Conservation (phyloP, 2,113 vertebrate species). For the Tor tambroides region DNA sequence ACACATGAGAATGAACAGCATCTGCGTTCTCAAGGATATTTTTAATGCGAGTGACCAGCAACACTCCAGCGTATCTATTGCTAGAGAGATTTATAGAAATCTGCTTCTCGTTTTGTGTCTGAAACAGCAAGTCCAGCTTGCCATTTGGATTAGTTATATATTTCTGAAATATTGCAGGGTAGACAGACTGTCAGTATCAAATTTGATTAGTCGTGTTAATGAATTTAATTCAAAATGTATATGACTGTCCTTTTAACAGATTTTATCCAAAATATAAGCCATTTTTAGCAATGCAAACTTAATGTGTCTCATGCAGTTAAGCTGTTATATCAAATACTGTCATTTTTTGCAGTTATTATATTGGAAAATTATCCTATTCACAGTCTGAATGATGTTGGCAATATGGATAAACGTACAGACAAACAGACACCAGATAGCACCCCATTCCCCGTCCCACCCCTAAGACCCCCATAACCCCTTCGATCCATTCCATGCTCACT, state of each 20-base stretch:
- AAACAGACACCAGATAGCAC: neutral
- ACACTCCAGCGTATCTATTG: slow-evolving; percentile 4
- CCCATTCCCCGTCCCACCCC: neutral
- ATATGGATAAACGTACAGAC: neutral
- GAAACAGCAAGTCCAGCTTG: neutral
- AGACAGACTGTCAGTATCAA: neutral
- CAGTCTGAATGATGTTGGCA: neutral
- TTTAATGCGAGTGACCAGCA: neutral
- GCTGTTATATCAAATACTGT: neutral
- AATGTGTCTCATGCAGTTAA: neutral
- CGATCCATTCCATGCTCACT: slow-evolving; percentile 23
- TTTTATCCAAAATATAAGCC: neutral
- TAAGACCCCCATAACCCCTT: neutral
- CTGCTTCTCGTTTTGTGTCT: slow-evolving; percentile 4
- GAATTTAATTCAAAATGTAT: neutral
- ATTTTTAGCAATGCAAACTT: neutral
- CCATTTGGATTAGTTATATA: neutral
- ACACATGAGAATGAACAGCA: slow-evolving; percentile 19
- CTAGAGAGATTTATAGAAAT: slow-evolving; percentile 29
- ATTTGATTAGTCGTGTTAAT: neutral
- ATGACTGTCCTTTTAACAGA: neutral
- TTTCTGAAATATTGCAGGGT: neutral
- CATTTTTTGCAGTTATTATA: neutral
- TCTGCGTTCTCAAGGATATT: slow-evolving; percentile 31
- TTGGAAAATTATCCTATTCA: neutral